These are phyloP conservation scores for Drosophila jambulina DNA, from an alignment of 1,140 invertebrate genomes.

Conservation along the genomic window DNA sequence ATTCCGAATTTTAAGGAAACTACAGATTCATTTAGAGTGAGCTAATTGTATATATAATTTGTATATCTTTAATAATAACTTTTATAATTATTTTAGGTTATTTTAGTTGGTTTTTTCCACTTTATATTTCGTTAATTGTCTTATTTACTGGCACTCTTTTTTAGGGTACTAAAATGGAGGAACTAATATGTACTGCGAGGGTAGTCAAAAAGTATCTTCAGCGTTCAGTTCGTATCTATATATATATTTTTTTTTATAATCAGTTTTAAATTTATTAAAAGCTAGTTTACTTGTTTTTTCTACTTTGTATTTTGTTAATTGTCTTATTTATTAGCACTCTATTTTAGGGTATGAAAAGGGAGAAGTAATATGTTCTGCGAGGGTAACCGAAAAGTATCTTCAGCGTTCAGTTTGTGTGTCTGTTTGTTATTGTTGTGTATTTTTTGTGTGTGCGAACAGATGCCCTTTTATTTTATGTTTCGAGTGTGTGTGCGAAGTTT, in stretches of 20 bases:
- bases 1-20: not conserved
- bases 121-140: constrained; percentile 1
- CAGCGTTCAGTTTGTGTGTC: constrained; percentile 46
- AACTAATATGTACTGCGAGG: constrained; percentile 50
- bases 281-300: too few species aligned
- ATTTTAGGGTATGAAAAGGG: constrained; percentile 2
- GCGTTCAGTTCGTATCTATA: constrained; percentile 52
- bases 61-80: too few species aligned
- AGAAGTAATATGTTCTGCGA: constrained; percentile 46
- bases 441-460: constrained; percentile 51
- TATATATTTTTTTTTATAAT: too few species aligned
- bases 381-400: constrained; percentile 68
- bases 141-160: not conserved
- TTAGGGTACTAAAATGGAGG: constrained; percentile 7
- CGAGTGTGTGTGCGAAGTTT: constrained; percentile 49
- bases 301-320: not conserved
- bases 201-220: constrained; percentile 67
- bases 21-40: not conserved
- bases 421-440: constrained; percentile 45
- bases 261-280: too few species aligned
- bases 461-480: constrained; percentile 62
- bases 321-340: not conserved
- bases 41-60: not conserved
- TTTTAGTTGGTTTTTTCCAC: constrained; percentile 3
- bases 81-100: not conserved